phyloP scores from a whole-genome alignment of 2,797 vertebrate species.

The Sebastes diaconus region DNA sequence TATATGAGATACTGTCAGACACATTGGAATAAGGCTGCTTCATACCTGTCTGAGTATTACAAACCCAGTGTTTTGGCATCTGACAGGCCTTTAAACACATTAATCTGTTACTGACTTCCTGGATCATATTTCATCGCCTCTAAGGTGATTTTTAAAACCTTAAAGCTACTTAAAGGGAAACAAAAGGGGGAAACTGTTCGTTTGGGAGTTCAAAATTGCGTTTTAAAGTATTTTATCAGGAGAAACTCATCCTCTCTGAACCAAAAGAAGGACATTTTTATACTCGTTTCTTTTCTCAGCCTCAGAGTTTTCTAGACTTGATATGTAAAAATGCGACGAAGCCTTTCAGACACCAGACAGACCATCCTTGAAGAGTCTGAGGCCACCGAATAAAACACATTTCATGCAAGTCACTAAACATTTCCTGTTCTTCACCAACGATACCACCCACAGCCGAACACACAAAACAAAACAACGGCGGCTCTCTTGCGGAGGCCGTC shows the following conservation, averaged over 20 bases:
- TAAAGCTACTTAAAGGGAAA: neutral
- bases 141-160: neutral
- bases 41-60: neutral
- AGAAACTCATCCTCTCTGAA: neutral
- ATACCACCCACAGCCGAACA: constrained; percentile 17
- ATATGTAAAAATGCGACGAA: neutral
- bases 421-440: constrained; percentile 28
- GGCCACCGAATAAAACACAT: constrained; percentile 14
- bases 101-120: neutral
- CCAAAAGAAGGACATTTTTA: neutral
- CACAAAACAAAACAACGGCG: neutral
- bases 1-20: neutral
- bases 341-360: neutral
- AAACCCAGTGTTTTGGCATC: neutral
- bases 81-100: neutral
- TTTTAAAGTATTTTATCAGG: neutral
- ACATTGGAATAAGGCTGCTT: neutral
- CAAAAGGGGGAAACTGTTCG: neutral
- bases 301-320: neutral
- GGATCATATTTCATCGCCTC: neutral
- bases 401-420: constrained; percentile 40
- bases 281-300: neutral
- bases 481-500: neutral
- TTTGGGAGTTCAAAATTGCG: neutral
- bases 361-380: neutral